These are phyloP conservation scores for Tiliqua scincoides DNA, from an alignment of 2,113 vertebrate species.

Conservation along the genomic window DNA sequence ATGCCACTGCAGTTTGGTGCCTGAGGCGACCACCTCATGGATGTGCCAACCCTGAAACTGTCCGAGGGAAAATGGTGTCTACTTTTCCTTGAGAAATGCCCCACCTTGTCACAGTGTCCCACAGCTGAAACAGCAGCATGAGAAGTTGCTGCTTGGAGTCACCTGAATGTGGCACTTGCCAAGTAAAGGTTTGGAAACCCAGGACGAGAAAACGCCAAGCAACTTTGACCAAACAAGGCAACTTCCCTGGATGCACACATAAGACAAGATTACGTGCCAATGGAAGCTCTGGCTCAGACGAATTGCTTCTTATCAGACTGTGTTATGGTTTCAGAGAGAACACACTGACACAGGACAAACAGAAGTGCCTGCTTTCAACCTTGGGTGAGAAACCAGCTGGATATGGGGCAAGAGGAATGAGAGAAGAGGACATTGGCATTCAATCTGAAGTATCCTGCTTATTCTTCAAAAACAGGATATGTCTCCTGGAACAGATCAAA, in stretches of 20 bases:
- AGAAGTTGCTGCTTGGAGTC: neutral
- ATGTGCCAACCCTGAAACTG: too few relatives aligned
- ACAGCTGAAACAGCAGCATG: too few relatives aligned
- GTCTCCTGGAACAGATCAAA: neutral
- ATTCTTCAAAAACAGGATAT: neutral
- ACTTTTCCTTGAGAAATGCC: too few relatives aligned
- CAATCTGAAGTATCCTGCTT: neutral
- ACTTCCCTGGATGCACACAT: neutral
- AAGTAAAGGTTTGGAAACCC: neutral
- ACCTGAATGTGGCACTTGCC: neutral
- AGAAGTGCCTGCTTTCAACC: neutral
- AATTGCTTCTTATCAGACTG: neutral
- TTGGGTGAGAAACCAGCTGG: neutral
- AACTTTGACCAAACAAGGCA: neutral
- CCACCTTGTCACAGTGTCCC: too few relatives aligned
- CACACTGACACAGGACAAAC: neutral
- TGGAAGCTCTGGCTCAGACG: neutral
- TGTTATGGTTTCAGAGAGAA: slow-evolving; percentile 8
- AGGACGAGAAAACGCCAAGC: neutral
- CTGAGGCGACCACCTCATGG: too few relatives aligned
- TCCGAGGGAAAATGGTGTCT: too few relatives aligned
- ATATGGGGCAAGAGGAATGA: neutral
- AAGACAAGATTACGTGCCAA: neutral
- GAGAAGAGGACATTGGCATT: neutral
- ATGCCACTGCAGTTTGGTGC: too few relatives aligned